Conservation (phyloP, 2,888 invertebrate genomes). For the Pandemis cinnamomeana region DNA sequence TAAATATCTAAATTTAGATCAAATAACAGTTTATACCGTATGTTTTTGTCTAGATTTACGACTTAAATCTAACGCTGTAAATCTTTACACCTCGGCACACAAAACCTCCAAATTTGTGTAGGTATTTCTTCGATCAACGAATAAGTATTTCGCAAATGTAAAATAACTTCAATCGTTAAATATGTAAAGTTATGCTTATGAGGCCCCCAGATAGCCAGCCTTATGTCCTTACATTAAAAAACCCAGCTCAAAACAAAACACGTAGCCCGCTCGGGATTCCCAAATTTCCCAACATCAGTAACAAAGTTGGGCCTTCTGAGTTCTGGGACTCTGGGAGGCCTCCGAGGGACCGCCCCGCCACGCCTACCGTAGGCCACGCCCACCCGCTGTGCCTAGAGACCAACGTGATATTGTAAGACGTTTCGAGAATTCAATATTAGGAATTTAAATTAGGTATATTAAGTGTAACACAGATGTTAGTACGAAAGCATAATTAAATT, state of each 20-base stretch:
- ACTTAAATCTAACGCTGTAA: no score
- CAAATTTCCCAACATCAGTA: conserved; percentile 38
- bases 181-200: neutral
- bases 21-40: no score
- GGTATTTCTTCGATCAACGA: no score
- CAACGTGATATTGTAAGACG: conserved; percentile 45
- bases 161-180: no score
- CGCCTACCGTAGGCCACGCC: conserved; percentile 76
- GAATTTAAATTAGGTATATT: conserved; percentile 27
- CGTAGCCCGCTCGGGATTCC: conserved; percentile 25
- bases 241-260: conserved; percentile 12
- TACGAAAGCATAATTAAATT: conserved; percentile 8
- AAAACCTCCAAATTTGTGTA: no score
- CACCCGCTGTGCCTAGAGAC: conserved; percentile 68
- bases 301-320: conserved; percentile 60
- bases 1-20: no score
- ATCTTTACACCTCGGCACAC: no score
- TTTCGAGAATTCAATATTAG: conserved; percentile 35
- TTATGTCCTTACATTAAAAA: neutral
- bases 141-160: no score
- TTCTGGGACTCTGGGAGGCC: conserved; percentile 79
- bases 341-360: conserved; percentile 67
- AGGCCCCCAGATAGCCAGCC: neutral
- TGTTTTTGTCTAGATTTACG: no score
- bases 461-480: conserved; percentile 5